Conservation (phyloP, 2,888 invertebrate genomes). For the Pseudococcus longispinus region DNA sequence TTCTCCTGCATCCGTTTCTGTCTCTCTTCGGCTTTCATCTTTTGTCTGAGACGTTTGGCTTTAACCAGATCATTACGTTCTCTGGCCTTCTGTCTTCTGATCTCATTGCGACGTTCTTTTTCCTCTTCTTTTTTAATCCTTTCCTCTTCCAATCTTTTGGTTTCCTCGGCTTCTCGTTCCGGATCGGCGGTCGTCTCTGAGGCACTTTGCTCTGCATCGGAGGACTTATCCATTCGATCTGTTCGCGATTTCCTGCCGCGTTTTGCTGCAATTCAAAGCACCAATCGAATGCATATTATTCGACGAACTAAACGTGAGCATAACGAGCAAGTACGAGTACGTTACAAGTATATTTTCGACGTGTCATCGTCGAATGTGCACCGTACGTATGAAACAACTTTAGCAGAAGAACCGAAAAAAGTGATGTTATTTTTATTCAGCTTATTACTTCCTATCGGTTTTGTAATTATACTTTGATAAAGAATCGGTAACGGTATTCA, state of each 20-base stretch:
- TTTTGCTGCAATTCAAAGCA: slow-evolving; percentile 16
- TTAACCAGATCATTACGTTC: slow-evolving; percentile 58
- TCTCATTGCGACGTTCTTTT: slow-evolving; percentile 57
- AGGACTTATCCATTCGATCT: slow-evolving; percentile 35
- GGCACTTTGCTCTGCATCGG: slow-evolving; percentile 1
- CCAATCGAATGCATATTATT: not conserved
- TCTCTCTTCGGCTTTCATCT: slow-evolving; percentile 58
- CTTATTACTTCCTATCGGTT: not conserved
- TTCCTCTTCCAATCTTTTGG: slow-evolving; percentile 57
- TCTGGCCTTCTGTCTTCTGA: slow-evolving; percentile 56
- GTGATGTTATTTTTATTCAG: not conserved
- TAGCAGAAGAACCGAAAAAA: not conserved
- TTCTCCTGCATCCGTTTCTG: slow-evolving; percentile 57
- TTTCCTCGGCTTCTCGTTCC: slow-evolving; percentile 57
- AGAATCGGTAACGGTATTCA: not conserved
- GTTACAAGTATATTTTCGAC: not conserved
- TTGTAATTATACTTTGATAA: not conserved
- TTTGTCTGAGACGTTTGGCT: slow-evolving; percentile 57
- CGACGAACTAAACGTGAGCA: not conserved
- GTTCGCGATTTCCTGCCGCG: slow-evolving; percentile 47
- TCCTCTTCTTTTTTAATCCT: slow-evolving; percentile 58
- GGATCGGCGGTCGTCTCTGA: slow-evolving; percentile 46
- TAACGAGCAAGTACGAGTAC: not conserved
- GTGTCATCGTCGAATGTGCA: not conserved
- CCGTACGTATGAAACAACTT: not conserved